Evolutionary conservation across 2,797 vertebrate species (phyloP).

Genomic region (Molossus alvarezi): DNA sequence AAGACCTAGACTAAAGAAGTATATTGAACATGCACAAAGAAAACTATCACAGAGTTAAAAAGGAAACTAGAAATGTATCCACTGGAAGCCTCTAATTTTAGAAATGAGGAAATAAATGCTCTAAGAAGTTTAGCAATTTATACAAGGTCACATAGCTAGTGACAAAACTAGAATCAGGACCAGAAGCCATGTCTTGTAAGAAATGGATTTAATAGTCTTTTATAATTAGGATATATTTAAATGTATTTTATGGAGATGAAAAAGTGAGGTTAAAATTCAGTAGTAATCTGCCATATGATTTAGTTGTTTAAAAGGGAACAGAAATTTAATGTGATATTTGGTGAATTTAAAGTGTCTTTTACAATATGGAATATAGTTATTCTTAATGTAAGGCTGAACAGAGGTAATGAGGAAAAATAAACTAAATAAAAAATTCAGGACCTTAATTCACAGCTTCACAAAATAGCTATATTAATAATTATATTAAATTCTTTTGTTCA

Average conservation of each 20-base stretch:
- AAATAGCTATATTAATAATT: conserved; percentile 58
- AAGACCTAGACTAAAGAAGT: neutral
- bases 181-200: neutral
- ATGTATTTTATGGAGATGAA: conserved; percentile 46
- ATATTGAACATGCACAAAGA: conserved; percentile 20
- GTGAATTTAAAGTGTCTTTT: conserved; percentile 63
- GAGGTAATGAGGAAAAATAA: conserved; percentile 14
- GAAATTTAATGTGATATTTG: conserved; percentile 51
- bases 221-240: conserved; percentile 35
- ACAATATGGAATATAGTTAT: conserved; percentile 49
- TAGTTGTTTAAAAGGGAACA: conserved; percentile 61
- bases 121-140: neutral
- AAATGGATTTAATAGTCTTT: neutral
- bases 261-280: conserved; percentile 52
- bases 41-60: conserved; percentile 41
- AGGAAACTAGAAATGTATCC: neutral
- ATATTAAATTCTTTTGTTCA: conserved; percentile 28
- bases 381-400: conserved; percentile 51
- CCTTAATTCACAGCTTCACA: conserved; percentile 2
- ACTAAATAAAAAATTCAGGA: conserved; percentile 30
- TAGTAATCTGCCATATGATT: conserved; percentile 4
- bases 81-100: neutral
- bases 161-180: conserved; percentile 8
- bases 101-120: neutral
- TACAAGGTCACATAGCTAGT: neutral